phyloP scores from a whole-genome alignment of 2,797 vertebrate genomes.

The Macrochelys suwanniensis region DNA sequence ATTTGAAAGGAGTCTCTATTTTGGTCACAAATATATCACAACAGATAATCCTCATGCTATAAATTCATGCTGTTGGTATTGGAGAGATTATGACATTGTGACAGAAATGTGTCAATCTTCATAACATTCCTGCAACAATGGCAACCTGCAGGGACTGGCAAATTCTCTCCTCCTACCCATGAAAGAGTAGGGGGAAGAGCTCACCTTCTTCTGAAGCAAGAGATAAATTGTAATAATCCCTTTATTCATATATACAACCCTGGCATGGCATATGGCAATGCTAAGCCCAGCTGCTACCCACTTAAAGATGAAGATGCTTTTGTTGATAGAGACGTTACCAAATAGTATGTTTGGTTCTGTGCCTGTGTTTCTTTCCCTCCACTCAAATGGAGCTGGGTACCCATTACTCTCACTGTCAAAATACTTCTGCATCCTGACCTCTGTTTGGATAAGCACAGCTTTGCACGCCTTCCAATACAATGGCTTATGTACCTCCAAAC shows the following conservation, averaged over 20 bases:
- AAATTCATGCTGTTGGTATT: not conserved
- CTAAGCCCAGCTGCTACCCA: not conserved
- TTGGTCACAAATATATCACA: not conserved
- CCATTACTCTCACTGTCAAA: not conserved
- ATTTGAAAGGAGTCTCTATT: not conserved
- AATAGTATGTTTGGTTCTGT: not conserved
- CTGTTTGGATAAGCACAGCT: not conserved
- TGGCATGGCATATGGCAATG: not conserved
- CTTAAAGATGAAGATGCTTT: not conserved
- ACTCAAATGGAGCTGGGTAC: not conserved
- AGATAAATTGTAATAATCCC: not conserved
- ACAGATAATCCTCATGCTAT: not conserved
- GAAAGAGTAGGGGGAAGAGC: not conserved
- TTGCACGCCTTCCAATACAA: not conserved
- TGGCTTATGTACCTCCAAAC: not conserved
- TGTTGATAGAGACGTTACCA: not conserved
- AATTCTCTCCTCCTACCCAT: not conserved
- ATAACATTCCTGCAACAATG: not conserved
- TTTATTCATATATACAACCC: not conserved
- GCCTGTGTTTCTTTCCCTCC: fast-evolving
- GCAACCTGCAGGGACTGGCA: not conserved
- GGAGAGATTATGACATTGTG: constrained; percentile 1
- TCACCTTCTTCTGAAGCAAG: not conserved
- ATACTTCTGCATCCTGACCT: not conserved
- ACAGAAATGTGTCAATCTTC: not conserved